These are phyloP conservation scores for Diaprepes abbreviatus DNA, from an alignment of 2,888 invertebrate genomes.

Conservation along the genomic window DNA sequence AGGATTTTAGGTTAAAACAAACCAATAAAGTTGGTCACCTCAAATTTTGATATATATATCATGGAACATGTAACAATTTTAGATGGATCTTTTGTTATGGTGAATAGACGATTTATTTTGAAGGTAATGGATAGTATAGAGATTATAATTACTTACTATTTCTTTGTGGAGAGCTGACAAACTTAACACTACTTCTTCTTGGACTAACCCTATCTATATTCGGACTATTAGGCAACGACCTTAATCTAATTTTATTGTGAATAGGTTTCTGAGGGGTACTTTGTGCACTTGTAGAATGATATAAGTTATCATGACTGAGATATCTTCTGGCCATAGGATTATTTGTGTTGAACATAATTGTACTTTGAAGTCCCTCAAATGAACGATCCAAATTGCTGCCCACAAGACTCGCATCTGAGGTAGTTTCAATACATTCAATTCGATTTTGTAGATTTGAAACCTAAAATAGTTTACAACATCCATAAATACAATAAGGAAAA, in stretches of 20 bases:
- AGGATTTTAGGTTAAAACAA: too few species aligned
- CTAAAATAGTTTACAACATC: slow-evolving; percentile 26
- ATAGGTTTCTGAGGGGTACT: slow-evolving; percentile 66
- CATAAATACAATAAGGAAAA: too few species aligned
- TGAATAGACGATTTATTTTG: too few species aligned
- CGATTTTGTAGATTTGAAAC: slow-evolving; percentile 66
- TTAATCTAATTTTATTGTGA: slow-evolving; percentile 58
- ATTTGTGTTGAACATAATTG: slow-evolving; percentile 15
- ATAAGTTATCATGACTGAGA: slow-evolving; percentile 59
- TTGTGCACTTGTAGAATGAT: slow-evolving; percentile 58
- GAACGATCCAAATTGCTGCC: slow-evolving; percentile 55
- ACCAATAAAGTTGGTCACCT: too few species aligned
- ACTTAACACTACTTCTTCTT: slow-evolving; percentile 40
- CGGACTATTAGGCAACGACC: slow-evolving; percentile 62
- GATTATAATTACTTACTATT: slow-evolving; percentile 30
- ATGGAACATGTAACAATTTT: too few species aligned
- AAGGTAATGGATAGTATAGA: too few species aligned
- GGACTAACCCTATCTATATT: slow-evolving; percentile 53
- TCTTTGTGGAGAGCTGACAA: slow-evolving; percentile 42
- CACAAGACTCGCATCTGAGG: slow-evolving; percentile 58
- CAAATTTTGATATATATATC: too few species aligned
- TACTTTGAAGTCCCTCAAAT: slow-evolving; percentile 41
- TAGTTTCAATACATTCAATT: slow-evolving; percentile 69
- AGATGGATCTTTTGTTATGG: too few species aligned
- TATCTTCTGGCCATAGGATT: slow-evolving; percentile 53